phyloP scores from a whole-genome alignment of 2,888 invertebrate species.

The Caenorhabditis angaria region DNA sequence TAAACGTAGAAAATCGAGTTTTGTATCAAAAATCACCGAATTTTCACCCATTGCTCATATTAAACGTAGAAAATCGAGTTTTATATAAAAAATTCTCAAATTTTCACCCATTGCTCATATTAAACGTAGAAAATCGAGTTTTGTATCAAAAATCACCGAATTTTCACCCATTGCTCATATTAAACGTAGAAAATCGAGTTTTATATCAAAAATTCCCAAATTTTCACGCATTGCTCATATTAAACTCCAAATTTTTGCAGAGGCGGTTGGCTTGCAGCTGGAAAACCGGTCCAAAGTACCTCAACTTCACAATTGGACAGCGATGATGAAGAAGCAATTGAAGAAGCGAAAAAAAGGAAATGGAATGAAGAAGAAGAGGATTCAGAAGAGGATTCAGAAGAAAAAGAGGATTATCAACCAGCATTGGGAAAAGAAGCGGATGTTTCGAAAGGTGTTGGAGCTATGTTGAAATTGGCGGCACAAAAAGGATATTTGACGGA shows the following conservation, averaged over 20 bases:
- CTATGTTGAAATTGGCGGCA: constrained; percentile 68
- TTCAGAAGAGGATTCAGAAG: constrained; percentile 45
- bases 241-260: constrained; percentile 5
- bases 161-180: no score
- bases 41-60: no score
- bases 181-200: no score
- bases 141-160: no score
- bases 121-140: no score
- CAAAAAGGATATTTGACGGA: constrained; percentile 60
- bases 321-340: constrained; percentile 55
- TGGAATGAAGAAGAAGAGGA: constrained; percentile 10
- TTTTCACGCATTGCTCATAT: no score
- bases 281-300: constrained; percentile 16
- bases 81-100: no score
- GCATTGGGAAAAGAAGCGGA: constrained; percentile 69
- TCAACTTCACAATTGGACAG: constrained; percentile 36
- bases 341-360: constrained; percentile 44
- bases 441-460: constrained; percentile 73
- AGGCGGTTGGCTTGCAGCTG: constrained; percentile 45
- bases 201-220: no score
- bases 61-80: no score
- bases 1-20: no score
- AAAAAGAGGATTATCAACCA: constrained; percentile 56
- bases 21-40: no score
- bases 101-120: no score